phyloP scores from a whole-genome alignment of 2,113 vertebrate genomes.

The Triplophysa siluroides region DNA sequence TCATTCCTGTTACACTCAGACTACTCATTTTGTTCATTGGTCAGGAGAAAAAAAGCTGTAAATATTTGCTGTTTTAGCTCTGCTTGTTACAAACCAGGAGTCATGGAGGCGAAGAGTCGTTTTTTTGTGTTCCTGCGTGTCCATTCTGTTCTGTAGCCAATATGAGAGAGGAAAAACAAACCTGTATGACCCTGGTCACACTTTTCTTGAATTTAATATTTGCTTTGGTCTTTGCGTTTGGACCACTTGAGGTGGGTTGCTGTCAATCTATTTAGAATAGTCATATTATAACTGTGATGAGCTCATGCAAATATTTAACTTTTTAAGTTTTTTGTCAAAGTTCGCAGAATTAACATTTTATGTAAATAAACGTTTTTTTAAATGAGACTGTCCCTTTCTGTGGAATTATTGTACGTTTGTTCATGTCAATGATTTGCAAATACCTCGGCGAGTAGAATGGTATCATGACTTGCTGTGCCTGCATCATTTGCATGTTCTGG shows the following conservation, averaged over 20 bases:
- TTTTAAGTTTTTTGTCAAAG: slow-evolving; percentile 29
- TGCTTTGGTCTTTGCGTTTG: background rate
- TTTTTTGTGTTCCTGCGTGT: background rate
- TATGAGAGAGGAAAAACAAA: background rate
- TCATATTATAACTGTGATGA: background rate
- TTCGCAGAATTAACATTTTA: slow-evolving; percentile 38
- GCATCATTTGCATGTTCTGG: background rate
- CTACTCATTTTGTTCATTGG: background rate
- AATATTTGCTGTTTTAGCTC: background rate
- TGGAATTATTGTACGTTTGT: background rate
- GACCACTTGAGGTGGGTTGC: slow-evolving; percentile 29
- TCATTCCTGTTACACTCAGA: background rate
- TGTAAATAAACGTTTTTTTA: slow-evolving; percentile 52
- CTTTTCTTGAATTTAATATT: background rate
- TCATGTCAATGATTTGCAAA: slow-evolving; percentile 1
- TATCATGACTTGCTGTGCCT: background rate
- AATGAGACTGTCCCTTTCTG: background rate
- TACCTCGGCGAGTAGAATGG: background rate
- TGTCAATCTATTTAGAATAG: background rate
- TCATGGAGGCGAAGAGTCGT: background rate
- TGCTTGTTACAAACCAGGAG: background rate
- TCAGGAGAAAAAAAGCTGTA: background rate
- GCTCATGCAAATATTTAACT: slow-evolving; percentile 37
- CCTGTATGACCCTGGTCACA: background rate
- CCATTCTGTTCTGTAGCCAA: background rate